Base-by-base conservation (phyloP, 2,888 invertebrate genomes). In the Drosophila maculinotata region DNA sequence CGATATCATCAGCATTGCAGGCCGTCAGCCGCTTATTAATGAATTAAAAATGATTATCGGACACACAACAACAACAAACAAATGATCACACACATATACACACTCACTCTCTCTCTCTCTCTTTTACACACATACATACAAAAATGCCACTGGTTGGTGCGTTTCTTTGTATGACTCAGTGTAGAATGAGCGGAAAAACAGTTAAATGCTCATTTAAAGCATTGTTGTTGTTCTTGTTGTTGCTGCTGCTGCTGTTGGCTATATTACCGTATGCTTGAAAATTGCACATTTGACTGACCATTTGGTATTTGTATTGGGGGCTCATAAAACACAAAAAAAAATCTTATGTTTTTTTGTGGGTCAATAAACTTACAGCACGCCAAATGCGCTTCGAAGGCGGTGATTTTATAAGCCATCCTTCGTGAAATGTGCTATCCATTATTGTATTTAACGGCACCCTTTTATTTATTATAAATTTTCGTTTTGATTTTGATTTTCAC, bases 391-490 rank as follows among this genome's bases (percentile, higher is more conserved):
- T 97, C 62, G 96, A 95, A 64, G 98, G 98, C 81, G 98, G 98
- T 63, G 98, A 98, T 93, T 98, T 98, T 67, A 96, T 97, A 87
- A 98, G 93, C 98, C 98, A 98, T 72, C 98, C 98, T 92, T 97
- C 96, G 90, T 96, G 95, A 64, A 82, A 82, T 72, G 83, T 83
- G 68, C 81, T 79, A 75, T 82, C 81, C 81, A 83, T 82, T 39
- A 51, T 67, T 42, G n/a, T 56, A 41, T 35, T 71, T 44, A 15
- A 54, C 20, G 8, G 36, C 39, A 41, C 39, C 44, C 4, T n/a
- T 33, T 56, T 49, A 31, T 25, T 48, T 53, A 51, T 67, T 39
- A 56, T 39, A 38, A 53, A 47, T 44, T 23, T 12, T 26, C 30
- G n/a, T n/a, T n/a, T n/a, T n/a, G n/a, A n/a, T 51, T 57, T 3